phyloP scores from a whole-genome alignment of 2,888 invertebrate genomes.

The Scaptomyza caliginosa region DNA sequence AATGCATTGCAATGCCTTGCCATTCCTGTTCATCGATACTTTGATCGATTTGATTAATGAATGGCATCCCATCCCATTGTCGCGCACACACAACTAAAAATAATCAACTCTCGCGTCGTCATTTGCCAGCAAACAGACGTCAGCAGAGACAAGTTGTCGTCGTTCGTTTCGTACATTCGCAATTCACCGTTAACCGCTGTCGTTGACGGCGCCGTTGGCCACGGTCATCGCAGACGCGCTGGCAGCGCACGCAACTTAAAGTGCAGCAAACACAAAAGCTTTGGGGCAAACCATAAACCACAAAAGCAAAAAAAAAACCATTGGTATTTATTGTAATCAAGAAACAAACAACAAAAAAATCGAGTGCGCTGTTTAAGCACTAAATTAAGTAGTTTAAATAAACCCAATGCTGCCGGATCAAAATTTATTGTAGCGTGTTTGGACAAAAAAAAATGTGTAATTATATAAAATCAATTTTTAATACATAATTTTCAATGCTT shows the following conservation, averaged over 20 bases:
- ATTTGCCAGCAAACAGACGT: conserved; percentile 63
- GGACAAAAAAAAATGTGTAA: not conserved
- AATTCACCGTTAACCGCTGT: conserved; percentile 13
- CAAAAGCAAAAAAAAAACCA: conserved; percentile 50
- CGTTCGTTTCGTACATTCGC: conserved; percentile 27
- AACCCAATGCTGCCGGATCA: conserved; percentile 37
- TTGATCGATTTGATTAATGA: conserved; percentile 32
- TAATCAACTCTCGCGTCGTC: conserved; percentile 50
- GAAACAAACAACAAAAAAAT: conserved; percentile 48
- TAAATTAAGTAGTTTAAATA: conserved; percentile 78
- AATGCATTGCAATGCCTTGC: not conserved
- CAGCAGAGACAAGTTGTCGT: conserved; percentile 62
- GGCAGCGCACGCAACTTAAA: conserved; percentile 44
- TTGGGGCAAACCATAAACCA: conserved; percentile 43
- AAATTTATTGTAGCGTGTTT: conserved; percentile 18
- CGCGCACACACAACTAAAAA: conserved; percentile 47
- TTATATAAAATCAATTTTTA: conserved; percentile 25
- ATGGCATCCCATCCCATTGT: conserved; percentile 9
- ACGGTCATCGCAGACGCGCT: conserved; percentile 68
- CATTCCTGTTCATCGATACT: not conserved
- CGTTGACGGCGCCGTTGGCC: conserved; percentile 17
- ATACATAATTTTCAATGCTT: conserved; percentile 47
- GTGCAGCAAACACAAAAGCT: conserved; percentile 34
- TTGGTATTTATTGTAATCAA: conserved; percentile 57
- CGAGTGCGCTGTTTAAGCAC: conserved; percentile 75